phyloP scores from a whole-genome alignment of 2,113 vertebrate species.

The Sprattus sprattus region DNA sequence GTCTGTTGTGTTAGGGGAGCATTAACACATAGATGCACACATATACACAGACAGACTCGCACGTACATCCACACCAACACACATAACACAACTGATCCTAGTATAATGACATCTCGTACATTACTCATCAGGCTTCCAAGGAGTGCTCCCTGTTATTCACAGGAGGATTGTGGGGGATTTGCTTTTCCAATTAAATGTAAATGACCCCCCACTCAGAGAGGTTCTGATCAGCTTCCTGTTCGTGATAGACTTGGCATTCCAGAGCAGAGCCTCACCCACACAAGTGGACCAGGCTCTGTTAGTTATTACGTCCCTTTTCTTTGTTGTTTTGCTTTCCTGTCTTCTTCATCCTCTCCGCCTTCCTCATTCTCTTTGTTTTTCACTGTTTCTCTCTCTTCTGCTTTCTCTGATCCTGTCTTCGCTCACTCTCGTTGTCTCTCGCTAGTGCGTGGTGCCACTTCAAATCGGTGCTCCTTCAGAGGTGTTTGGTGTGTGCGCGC shows the following conservation, averaged over 20 bases:
- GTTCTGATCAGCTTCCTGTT: not conserved
- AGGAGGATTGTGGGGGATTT: conserved; percentile 41
- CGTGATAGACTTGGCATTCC: conserved; percentile 20
- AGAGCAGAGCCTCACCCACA: not conserved
- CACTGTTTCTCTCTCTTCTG: not conserved
- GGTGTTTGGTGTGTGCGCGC: not conserved
- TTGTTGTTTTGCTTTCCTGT: too few species aligned
- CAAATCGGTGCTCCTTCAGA: conserved; percentile 38
- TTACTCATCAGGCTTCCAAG: conserved; percentile 25
- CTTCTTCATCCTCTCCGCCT: not conserved
- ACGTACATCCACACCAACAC: conserved; percentile 19
- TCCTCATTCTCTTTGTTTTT: not conserved
- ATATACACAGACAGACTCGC: conserved; percentile 5
- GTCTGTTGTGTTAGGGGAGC: too few species aligned
- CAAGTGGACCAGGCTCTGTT: not conserved
- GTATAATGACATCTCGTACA: conserved; percentile 45
- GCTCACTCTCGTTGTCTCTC: not conserved
- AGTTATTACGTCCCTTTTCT: not conserved
- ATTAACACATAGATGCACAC: not conserved
- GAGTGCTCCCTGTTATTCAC: conserved; percentile 12
- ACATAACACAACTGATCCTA: conserved; percentile 24
- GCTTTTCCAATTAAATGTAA: conserved; percentile 53
- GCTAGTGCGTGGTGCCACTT: conserved; percentile 22
- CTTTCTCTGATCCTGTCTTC: not conserved
- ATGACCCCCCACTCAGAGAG: conserved; percentile 30